Base-by-base conservation (phyloP, 1,140 invertebrate species). In the Argopecten irradians region DNA sequence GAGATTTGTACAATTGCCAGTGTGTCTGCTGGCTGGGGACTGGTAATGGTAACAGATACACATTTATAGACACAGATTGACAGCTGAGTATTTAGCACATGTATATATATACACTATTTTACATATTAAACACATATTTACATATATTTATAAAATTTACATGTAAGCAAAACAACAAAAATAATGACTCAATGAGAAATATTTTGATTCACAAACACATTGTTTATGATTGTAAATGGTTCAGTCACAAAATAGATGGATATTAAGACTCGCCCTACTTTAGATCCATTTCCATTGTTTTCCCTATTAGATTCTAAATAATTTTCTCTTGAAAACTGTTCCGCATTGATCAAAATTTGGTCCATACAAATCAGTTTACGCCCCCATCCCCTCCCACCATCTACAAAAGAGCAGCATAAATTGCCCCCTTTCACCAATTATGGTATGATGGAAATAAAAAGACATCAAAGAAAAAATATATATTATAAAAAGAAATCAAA, bases 151-250 rank as follows among this genome's bases (percentile, higher is more conserved):
- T 46, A 46, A 19, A 46, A 46, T 22, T 71, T 71, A 71, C 55
- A 71, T 71, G 5, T n/a, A n/a, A n/a, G n/a, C n/a, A n/a, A n/a
- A n/a, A n/a, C n/a, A n/a, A n/a, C 1, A 71, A 46, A 71, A 71
- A 8, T 28, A 71, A 28, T 71, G 55, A 71, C 55, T 71, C 28
- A 46, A 46, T 71, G 0, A 71, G 16, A 5, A 71, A 71, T 8
- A 28, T 71, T 71, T 71, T 71, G 55, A 71, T 71, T 71, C 55
- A 71, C 55, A 71, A 71, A 71, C 55, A 71, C n/a, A 28, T 71
- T 71, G 55, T n/a, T 71, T 71, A 28, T 71, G 55, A n/a, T 71
- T n/a, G 22, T n/a, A 71, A n/a, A 71, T 71, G 55, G 5, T 71
- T 71, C 22, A 16, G 8, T 28, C 43, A 46, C 8, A 71, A 71